These are phyloP conservation scores for Penaeus japonicus DNA, from an alignment of 1,140 invertebrate species.

Conservation along the genomic window DNA sequence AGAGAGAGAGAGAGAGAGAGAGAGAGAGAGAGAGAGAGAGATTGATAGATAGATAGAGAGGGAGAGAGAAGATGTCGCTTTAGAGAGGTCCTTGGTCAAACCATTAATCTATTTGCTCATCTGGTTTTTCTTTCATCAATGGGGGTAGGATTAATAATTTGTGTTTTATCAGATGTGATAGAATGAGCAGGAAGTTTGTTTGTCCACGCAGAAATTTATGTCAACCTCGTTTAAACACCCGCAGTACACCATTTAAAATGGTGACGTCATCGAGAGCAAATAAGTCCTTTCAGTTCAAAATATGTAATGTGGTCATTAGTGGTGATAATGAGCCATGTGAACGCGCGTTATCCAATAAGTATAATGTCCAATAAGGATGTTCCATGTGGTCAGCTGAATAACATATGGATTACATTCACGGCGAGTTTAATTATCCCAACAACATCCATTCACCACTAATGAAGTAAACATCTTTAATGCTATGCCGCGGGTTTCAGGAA, in stretches of 20 bases:
- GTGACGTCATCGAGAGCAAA: neutral
- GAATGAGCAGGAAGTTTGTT: slow-evolving; percentile 14
- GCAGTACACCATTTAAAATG: neutral
- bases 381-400: too few species aligned
- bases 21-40: neutral
- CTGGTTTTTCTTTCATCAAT: neutral
- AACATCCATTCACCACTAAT: too few species aligned
- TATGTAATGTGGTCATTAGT: too few species aligned
- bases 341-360: too few species aligned
- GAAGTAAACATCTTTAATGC: too few species aligned
- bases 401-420: too few species aligned
- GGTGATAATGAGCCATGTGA: too few species aligned
- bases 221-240: too few species aligned
- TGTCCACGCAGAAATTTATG: too few species aligned
- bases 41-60: slow-evolving; percentile 1
- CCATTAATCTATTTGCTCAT: neutral
- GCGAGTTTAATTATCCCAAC: too few species aligned
- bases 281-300: neutral
- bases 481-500: too few species aligned
- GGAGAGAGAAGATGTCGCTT: neutral
- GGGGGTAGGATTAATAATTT: slow-evolving; percentile 23
- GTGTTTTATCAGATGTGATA: slow-evolving; percentile 39
- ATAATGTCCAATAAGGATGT: too few species aligned
- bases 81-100: neutral
- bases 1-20: neutral